These are phyloP conservation scores for Coptodon rendalli DNA, from an alignment of 2,113 vertebrate species.

Conservation along the genomic window DNA sequence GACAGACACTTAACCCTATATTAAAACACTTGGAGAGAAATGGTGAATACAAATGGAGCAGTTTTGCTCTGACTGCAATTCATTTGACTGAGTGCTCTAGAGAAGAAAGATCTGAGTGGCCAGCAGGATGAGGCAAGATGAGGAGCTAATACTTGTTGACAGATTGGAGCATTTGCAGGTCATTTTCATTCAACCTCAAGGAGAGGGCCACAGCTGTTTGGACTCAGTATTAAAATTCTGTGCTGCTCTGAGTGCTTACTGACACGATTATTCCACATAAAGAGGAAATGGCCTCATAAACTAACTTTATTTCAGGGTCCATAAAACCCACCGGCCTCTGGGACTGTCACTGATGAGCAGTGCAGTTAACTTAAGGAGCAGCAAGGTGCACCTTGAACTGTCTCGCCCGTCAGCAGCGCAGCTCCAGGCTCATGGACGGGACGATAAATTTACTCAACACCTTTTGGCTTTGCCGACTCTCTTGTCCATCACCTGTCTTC, in stretches of 20 bases:
- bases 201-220: neutral
- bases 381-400: constrained; percentile 37
- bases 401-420: neutral
- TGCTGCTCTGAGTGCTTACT: constrained; percentile 17
- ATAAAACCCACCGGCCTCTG: constrained; percentile 25
- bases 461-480: neutral
- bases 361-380: constrained; percentile 33
- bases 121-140: neutral
- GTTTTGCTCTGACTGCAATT: neutral
- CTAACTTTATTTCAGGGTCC: constrained; percentile 48
- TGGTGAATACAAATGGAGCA: neutral
- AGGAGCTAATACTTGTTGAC: neutral
- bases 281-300: constrained; percentile 50
- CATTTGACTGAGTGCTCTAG: neutral
- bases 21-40: neutral
- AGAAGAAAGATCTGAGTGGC: neutral
- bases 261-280: constrained; percentile 54
- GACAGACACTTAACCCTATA: neutral
- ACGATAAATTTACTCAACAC: constrained; percentile 4
- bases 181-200: constrained; percentile 19
- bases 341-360: constrained; percentile 28
- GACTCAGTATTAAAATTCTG: constrained; percentile 18
- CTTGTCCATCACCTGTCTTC: neutral
- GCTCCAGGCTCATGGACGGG: neutral
- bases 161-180: constrained; percentile 4